These are phyloP conservation scores for Acleris cristana DNA, from an alignment of 2,888 invertebrate genomes.

Conservation along the genomic window DNA sequence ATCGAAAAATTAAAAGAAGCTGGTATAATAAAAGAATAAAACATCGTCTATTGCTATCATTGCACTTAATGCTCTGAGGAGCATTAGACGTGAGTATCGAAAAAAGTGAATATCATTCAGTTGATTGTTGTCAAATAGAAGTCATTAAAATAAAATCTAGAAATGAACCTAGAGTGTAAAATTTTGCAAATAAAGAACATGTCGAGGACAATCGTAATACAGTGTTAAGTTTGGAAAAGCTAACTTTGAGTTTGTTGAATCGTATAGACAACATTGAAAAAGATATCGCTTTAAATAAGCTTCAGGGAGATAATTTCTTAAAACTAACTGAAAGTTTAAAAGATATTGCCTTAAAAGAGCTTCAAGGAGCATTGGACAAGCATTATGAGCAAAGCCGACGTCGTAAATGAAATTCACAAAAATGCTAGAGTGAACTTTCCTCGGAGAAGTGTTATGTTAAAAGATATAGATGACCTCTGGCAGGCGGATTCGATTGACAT, in stretches of 20 bases:
- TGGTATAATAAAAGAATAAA: slow-evolving; percentile 20
- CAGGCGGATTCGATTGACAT: slow-evolving; percentile 55
- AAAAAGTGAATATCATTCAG: not conserved
- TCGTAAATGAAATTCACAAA: slow-evolving; percentile 56
- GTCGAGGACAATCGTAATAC: not conserved
- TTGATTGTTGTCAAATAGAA: not conserved
- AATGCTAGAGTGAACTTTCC: slow-evolving; percentile 55
- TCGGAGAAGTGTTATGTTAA: slow-evolving; percentile 48
- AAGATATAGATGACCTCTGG: slow-evolving; percentile 57
- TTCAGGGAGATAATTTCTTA: slow-evolving; percentile 1
- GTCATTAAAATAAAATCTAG: not conserved
- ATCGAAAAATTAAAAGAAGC: slow-evolving; percentile 14
- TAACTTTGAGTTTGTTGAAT: not conserved
- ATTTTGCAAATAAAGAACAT: not conserved
- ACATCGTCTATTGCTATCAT: not conserved
- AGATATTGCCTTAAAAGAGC: not conserved
- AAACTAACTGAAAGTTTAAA: not conserved
- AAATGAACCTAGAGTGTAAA: not conserved
- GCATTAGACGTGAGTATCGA: slow-evolving; percentile 3
- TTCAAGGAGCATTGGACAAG: slow-evolving; percentile 3
- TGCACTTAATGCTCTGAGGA: not conserved
- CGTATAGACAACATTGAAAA: slow-evolving; percentile 1
- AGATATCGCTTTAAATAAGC: not conserved
- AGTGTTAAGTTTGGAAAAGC: not conserved
- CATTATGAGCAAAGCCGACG: slow-evolving; percentile 35